Base-by-base conservation (phyloP, 2,888 invertebrate species). In the Calliphora vomitoria region DNA sequence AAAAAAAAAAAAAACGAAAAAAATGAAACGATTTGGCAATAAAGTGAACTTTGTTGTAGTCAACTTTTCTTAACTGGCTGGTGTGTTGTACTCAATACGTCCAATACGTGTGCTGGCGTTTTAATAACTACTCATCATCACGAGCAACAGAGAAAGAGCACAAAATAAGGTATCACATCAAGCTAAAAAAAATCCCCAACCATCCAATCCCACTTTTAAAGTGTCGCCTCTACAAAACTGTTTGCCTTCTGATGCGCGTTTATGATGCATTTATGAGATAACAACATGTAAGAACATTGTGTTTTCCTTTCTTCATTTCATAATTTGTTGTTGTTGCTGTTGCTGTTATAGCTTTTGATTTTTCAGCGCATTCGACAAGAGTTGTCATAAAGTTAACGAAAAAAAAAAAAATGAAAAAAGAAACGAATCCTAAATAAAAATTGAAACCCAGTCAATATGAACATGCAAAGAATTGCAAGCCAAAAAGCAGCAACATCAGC, bases 201-300 rank as follows among this genome's bases (percentile, higher is more conserved):
- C 13, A 55, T 55, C 71, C 76, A 78, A 60, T 55, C 76, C 68
- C 76, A 71, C 60, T 82, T 60, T 86, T 69, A 84, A 89, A 89
- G 89, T 89, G 89, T 89, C 89, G 89, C 85, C 81, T 82, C 66
- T 86, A 89, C 89, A 89, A 89, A 89, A 89, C 85, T 89, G 88
- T 86, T 68, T 68, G 74, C 72, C 83, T 76, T 80, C 81, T 75
- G 66, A 86, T 78, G 89, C 86, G 89, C 88, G 78, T 87, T 88
- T 89, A 85, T 88, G 88, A 88, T 89, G 86, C 88, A 86, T 88
- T 88, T 86, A 88, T 86, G 89, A 88, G 88, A 89, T 88, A 88
- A 85, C 86, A 89, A 85, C 76, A 88, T 88, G 89, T 89, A 86
- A 88, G 88, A 87, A 87, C 87, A 82, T 69, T 69, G 69, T 62